Conservation (phyloP, 1,140 invertebrate genomes). For the Coelopa frigida region DNA sequence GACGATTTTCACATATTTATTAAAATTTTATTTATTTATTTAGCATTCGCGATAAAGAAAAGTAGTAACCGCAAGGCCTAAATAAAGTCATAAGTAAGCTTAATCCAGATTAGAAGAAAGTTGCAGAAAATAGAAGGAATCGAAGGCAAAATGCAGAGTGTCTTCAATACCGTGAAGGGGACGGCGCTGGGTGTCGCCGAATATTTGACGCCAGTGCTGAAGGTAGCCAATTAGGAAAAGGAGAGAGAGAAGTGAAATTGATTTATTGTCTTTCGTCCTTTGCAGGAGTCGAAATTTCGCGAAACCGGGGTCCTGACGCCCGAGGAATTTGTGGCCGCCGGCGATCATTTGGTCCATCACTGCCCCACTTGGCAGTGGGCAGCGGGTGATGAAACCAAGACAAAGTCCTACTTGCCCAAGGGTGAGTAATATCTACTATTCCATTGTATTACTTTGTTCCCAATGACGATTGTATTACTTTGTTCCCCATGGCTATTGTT, state of each 20-base stretch:
- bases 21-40: too few relatives aligned
- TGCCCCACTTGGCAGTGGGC: constrained; percentile 99
- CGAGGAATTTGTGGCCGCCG: constrained; percentile 92
- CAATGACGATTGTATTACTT: constrained; percentile 8
- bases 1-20: too few relatives aligned
- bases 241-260: neutral
- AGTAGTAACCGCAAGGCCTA: too few relatives aligned
- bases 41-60: too few relatives aligned
- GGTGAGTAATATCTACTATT: constrained; percentile 2
- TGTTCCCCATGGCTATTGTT: neutral
- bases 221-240: constrained; percentile 53
- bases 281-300: constrained; percentile 93
- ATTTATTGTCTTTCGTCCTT: constrained; percentile 17
- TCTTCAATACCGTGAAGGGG: constrained; percentile 92
- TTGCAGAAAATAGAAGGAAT: too few relatives aligned
- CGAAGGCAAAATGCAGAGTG: constrained; percentile 96
- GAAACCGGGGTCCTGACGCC: constrained; percentile 98
- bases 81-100: too few relatives aligned
- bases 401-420: constrained; percentile 81
- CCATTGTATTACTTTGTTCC: neutral
- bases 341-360: constrained; percentile 97
- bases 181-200: constrained; percentile 91
- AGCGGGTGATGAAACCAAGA: constrained; percentile 76
- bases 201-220: constrained; percentile 91
- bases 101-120: too few relatives aligned